Base-by-base conservation (phyloP, 23 tunicate genomes). In the Pegea sp. region DNA sequence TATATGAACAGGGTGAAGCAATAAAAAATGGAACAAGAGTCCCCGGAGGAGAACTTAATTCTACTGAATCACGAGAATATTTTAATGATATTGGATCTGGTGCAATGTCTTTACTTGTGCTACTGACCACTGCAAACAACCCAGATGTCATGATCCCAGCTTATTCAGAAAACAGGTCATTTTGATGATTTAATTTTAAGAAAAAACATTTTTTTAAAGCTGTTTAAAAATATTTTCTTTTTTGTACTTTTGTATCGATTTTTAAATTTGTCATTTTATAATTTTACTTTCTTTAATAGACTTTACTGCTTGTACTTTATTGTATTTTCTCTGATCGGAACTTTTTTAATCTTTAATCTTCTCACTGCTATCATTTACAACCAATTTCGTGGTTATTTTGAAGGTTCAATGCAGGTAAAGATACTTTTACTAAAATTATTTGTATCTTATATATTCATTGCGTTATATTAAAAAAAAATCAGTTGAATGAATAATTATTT, bases 91-190 rank as follows among this genome's bases (percentile, higher is more conserved):
- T 91, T 46, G 99, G 70, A 34, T 72, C 68, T 16, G 93, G 88
- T 29, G 28, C 75, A 20, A 79, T 80, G 64, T 91, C 99, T 16
- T 57, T 91, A 25, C 68, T 91, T 1, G 99, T 91, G 31, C 69
- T 91, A 24, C 68, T 91, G 11, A 91, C 99, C 3, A 91, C 99
- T 32, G 99, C 99, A 33, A 91, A 91, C 30, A 91, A 91, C 48
- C 99, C 99, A 0, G 99, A 91, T 91, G 93, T 91, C 0, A 91
- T 91, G 99, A 79, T 91, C 93, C 99, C 99, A 18, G 54, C 99
- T 3, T 91, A 91, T 55, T 72, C 81, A 22, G 86, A 91, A 68
- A 79, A 91, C 61, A 67, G 78, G 78, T 54, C 29, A 33, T 49
- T 49, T 38, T 38, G 46, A 11, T 8, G 46, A 8, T 8, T 38